Conservation (phyloP, 2,113 vertebrate genomes). For the Chionodraco myersi region DNA sequence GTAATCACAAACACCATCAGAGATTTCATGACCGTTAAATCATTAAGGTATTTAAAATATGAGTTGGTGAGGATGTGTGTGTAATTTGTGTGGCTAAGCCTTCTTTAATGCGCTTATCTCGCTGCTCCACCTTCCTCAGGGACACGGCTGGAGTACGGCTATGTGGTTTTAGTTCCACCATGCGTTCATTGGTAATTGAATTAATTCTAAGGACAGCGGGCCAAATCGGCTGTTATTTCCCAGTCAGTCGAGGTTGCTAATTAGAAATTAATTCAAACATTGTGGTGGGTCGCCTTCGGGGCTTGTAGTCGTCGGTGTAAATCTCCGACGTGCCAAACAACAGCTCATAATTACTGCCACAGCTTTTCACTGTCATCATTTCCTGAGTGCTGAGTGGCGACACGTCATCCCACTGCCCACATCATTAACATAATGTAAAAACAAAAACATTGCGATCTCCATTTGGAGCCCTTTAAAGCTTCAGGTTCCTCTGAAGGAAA, state of each 20-base stretch:
- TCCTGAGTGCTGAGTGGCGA: neutral
- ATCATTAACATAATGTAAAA: constrained; percentile 15
- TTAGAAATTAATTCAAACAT: constrained; percentile 73
- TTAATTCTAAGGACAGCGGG: constrained; percentile 70
- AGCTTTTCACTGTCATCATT: constrained; percentile 18
- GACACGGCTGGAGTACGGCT: constrained; percentile 23
- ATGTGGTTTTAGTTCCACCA: constrained; percentile 72
- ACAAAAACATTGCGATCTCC: neutral
- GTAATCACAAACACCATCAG: constrained; percentile 1
- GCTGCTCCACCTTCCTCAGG: constrained; percentile 23
- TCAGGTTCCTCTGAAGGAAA: neutral
- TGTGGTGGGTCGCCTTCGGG: constrained; percentile 35
- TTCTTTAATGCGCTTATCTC: constrained; percentile 29
- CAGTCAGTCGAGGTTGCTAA: constrained; percentile 71
- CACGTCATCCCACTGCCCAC: neutral
- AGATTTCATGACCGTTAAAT: neutral
- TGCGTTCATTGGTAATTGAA: constrained; percentile 73
- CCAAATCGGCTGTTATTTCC: constrained; percentile 71
- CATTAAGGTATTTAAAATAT: neutral
- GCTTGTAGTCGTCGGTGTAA: constrained; percentile 26
- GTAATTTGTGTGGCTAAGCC: constrained; percentile 16
- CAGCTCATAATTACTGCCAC: constrained; percentile 55
- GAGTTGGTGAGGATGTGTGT: neutral
- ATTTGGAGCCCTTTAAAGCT: constrained; percentile 1
- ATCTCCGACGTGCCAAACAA: constrained; percentile 55